Evolutionary conservation across 2,888 invertebrate species (phyloP).

Genomic region (Acrobasis repandana): DNA sequence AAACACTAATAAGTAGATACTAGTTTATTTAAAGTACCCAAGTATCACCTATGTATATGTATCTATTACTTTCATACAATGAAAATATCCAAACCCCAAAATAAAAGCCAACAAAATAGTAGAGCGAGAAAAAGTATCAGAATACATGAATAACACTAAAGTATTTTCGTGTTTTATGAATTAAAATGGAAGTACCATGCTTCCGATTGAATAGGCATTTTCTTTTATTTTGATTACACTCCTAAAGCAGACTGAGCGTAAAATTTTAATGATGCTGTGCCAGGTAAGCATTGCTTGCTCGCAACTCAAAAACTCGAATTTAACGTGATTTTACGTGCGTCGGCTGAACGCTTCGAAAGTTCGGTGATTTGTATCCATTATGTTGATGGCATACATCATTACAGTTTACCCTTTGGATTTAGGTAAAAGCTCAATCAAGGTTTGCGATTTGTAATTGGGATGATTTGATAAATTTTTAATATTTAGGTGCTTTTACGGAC

Average conservation of each 20-base stretch:
- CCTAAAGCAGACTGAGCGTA: constrained; percentile 36
- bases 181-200: constrained; percentile 9
- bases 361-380: constrained; percentile 16
- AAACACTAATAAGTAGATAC: no score
- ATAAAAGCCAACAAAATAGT: no score
- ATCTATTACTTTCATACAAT: no score
- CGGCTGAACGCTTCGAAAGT: constrained; percentile 1
- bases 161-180: no score
- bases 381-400: constrained; percentile 9
- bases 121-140: no score
- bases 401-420: background rate
- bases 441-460: no score
- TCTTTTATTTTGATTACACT: constrained; percentile 31
- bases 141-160: no score
- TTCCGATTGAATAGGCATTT: constrained; percentile 28
- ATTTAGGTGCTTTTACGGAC: no score
- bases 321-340: constrained; percentile 30
- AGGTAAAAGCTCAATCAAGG: background rate
- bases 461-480: no score
- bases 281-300: constrained; percentile 36
- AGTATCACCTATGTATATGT: no score
- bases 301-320: constrained; percentile 32
- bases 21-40: no score
- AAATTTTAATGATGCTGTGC: constrained; percentile 47
- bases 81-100: no score